Evolutionary conservation across 2,797 vertebrate species (phyloP).

Genomic region (Eremophila alpestris): DNA sequence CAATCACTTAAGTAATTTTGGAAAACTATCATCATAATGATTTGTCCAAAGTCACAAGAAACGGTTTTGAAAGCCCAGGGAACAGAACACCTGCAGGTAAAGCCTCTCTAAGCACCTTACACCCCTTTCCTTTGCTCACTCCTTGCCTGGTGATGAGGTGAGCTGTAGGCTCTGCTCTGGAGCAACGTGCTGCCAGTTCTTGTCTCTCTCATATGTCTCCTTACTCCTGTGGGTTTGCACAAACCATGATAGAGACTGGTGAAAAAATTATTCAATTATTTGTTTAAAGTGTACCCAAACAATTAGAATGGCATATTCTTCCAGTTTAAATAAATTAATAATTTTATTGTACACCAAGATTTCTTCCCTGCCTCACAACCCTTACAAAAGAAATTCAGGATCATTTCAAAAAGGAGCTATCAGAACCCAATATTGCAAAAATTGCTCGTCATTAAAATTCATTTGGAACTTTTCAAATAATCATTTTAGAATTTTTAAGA

Average conservation of each 20-base stretch:
- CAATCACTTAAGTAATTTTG: background rate
- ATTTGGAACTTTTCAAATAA: background rate
- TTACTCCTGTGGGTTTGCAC: background rate
- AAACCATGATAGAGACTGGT: background rate
- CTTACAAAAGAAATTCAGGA: background rate
- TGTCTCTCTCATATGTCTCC: background rate
- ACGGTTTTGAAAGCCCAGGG: background rate
- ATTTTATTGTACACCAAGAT: background rate
- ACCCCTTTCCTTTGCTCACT: background rate
- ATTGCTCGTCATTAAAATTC: background rate
- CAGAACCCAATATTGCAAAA: background rate
- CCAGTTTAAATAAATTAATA: background rate
- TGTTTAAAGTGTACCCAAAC: background rate
- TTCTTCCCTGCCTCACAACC: rapidly evolving
- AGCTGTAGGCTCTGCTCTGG: background rate
- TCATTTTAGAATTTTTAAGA: background rate
- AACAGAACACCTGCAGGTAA: background rate
- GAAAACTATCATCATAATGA: background rate
- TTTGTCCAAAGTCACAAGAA: background rate
- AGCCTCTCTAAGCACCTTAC: background rate
- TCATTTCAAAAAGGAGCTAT: background rate
- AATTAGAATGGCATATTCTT: background rate
- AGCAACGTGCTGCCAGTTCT: background rate
- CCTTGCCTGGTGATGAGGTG: background rate
- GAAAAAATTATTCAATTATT: background rate